Conservation (phyloP, 1,140 invertebrate species). For the Leptestheria dahalacensis region DNA sequence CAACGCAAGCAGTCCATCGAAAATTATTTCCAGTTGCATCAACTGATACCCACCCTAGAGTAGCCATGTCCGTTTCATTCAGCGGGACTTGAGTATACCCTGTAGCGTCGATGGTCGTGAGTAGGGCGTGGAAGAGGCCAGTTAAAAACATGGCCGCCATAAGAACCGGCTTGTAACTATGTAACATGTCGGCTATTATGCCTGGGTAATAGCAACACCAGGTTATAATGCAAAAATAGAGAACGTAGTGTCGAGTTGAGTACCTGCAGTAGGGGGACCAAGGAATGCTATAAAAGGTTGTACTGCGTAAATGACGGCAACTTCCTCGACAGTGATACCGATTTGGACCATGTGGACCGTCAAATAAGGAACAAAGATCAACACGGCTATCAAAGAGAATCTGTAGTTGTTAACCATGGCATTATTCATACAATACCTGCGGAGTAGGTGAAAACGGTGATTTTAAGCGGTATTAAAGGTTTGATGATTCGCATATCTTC, state of each 20-base stretch:
- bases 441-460: slow-evolving; percentile 61
- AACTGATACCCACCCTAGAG: no score
- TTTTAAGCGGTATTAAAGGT: slow-evolving; percentile 40
- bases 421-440: slow-evolving; percentile 40
- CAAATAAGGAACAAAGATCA: slow-evolving; percentile 61
- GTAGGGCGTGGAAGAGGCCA: slow-evolving; percentile 51
- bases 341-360: slow-evolving; percentile 77
- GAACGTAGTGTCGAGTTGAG: neutral
- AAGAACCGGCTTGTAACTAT: slow-evolving; percentile 60
- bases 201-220: slow-evolving; percentile 33
- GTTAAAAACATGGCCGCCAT: slow-evolving; percentile 53
- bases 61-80: neutral
- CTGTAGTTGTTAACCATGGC: no score
- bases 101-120: slow-evolving; percentile 28
- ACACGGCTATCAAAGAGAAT: slow-evolving; percentile 42
- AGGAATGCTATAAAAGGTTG: slow-evolving; percentile 63
- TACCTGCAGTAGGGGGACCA: slow-evolving; percentile 60
- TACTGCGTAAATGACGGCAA: slow-evolving; percentile 64
- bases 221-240: no score
- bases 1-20: neutral
- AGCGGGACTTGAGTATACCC: neutral
- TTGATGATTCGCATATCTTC: slow-evolving; percentile 19
- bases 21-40: neutral
- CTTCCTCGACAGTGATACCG: slow-evolving; percentile 64
- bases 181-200: slow-evolving; percentile 62